Evolutionary conservation across 2,797 vertebrate genomes (phyloP).

Genomic region (Lacerta bilineata): DNA sequence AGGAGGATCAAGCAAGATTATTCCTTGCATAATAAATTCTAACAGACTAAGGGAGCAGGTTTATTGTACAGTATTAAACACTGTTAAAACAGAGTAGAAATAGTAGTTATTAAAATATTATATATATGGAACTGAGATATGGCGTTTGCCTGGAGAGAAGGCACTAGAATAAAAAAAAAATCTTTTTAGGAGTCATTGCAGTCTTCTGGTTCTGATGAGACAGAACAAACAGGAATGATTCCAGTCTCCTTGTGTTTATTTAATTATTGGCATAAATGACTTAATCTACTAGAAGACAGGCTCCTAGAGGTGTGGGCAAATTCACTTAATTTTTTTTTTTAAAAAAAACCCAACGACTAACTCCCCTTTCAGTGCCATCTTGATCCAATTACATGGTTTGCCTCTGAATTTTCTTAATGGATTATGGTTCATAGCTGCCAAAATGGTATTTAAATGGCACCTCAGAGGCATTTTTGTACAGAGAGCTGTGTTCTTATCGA

Average conservation of each 20-base stretch:
- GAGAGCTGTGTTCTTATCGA: not conserved
- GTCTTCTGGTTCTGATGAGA: not conserved
- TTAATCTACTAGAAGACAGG: not conserved
- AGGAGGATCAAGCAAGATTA: too few relatives aligned
- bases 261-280: not conserved
- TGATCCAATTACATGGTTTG: not conserved
- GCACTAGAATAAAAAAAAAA: not conserved
- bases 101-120: not conserved
- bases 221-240: not conserved
- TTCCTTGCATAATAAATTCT: not conserved
- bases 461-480: not conserved
- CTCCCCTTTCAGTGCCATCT: not conserved
- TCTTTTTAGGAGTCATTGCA: not conserved
- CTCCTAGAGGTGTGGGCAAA: not conserved
- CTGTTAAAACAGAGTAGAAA: not conserved
- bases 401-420: not conserved
- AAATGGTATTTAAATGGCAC: not conserved
- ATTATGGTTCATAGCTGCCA: not conserved
- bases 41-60: too few relatives aligned
- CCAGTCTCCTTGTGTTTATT: not conserved
- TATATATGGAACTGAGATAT: not conserved
- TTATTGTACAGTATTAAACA: not conserved
- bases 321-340: not conserved
- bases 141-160: not conserved
- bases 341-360: not conserved